These are phyloP conservation scores for Mormoops blainvillei DNA, from an alignment of 2,113 vertebrate species.

Conservation along the genomic window DNA sequence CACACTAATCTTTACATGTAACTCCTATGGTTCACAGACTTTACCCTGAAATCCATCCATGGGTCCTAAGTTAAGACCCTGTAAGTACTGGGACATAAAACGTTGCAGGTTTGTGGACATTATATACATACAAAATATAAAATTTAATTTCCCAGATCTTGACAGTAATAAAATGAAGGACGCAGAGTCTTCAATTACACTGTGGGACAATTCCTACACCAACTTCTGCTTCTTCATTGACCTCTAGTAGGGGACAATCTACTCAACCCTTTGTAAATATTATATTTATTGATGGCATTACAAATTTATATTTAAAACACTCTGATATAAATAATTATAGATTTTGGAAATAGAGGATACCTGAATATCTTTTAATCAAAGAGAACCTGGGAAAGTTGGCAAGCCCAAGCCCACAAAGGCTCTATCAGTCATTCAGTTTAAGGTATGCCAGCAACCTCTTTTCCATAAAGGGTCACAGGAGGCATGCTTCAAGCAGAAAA, in stretches of 20 bases:
- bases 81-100: neutral
- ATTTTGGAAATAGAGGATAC: neutral
- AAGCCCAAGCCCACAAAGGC: neutral
- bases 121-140: neutral
- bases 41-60: neutral
- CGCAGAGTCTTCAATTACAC: neutral
- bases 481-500: neutral
- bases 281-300: neutral
- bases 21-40: conserved; percentile 1
- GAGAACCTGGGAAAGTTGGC: neutral
- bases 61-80: neutral
- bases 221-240: neutral
- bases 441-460: neutral
- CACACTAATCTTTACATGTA: neutral
- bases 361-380: neutral
- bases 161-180: neutral
- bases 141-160: neutral
- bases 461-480: neutral
- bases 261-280: conserved; percentile 21
- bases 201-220: neutral
- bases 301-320: conserved; percentile 1
- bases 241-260: neutral
- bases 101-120: neutral
- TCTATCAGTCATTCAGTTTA: neutral
- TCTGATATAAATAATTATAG: neutral